These are phyloP conservation scores for Oreamnos americanus DNA, from an alignment of 2,113 vertebrate genomes.

Conservation along the genomic window DNA sequence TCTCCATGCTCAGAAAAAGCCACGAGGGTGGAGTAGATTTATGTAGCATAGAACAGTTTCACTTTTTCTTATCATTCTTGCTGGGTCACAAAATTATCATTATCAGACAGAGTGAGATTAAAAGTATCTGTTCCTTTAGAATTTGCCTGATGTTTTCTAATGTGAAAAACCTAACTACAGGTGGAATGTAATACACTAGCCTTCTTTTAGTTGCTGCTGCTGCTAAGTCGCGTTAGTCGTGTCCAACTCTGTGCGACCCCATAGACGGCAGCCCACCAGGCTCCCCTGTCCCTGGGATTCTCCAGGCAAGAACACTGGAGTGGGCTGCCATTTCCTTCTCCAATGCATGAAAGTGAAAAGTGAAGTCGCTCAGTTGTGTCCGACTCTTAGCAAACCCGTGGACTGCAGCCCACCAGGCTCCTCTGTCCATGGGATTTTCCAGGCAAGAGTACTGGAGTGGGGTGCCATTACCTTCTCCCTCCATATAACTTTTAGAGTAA, in stretches of 20 bases:
- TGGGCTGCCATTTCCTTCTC: too few species aligned
- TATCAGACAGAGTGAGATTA: background rate
- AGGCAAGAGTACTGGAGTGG: too few species aligned
- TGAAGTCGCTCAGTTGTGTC: too few species aligned
- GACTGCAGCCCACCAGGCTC: too few species aligned
- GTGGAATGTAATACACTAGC: background rate
- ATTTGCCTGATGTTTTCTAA: background rate
- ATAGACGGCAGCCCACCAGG: too few species aligned
- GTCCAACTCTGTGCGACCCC: too few species aligned
- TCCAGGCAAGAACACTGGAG: background rate
- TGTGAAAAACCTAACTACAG: background rate
- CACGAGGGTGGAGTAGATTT: background rate
- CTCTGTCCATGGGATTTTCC: too few species aligned
- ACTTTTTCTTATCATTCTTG: background rate
- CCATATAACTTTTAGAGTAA: background rate
- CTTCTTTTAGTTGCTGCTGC: background rate
- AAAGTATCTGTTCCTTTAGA: slow-evolving; percentile 12
- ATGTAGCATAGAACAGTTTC: background rate
- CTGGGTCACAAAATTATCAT: background rate
- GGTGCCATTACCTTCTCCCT: too few species aligned
- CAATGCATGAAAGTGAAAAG: too few species aligned
- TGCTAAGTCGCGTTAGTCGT: too few species aligned
- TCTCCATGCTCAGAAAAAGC: background rate
- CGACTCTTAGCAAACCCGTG: too few species aligned
- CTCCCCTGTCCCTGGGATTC: too few species aligned